Conservation (phyloP, 2,797 vertebrate species). For the Diplodus sargus region DNA sequence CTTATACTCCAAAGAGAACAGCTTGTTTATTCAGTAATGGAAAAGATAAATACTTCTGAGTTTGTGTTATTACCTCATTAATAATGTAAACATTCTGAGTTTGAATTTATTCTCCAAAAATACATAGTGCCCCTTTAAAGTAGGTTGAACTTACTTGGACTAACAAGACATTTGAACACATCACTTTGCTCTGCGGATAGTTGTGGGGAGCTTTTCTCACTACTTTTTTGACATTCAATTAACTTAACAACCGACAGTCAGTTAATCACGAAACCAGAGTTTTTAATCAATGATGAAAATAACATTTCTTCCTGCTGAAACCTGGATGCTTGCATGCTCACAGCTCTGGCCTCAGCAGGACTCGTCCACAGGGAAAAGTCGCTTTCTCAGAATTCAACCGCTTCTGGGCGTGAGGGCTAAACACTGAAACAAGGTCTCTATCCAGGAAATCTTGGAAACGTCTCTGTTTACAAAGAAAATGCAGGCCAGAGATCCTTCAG, state of each 20-base stretch:
- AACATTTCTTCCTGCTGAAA: background rate
- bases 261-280: background rate
- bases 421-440: conserved; percentile 49
- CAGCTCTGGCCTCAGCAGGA: conserved; percentile 24
- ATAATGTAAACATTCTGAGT: too few relatives aligned
- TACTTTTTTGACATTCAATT: background rate
- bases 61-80: too few relatives aligned
- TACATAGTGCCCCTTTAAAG: too few relatives aligned
- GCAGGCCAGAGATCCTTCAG: conserved; percentile 22
- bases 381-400: conserved; percentile 48
- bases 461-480: conserved; percentile 40
- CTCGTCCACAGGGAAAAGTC: conserved; percentile 13
- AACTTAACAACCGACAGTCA: background rate
- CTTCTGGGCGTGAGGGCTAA: conserved; percentile 11
- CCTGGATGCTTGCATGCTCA: background rate
- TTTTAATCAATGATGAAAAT: background rate
- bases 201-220: background rate
- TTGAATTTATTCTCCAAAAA: too few relatives aligned
- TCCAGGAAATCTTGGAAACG: conserved; percentile 50
- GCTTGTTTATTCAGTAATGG: too few relatives aligned
- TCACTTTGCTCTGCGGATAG: background rate
- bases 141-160: too few relatives aligned
- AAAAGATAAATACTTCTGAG: too few relatives aligned
- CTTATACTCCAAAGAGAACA: too few relatives aligned
- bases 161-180: background rate